A percentile compares a stretch with the other conserved stretches of the same genome.
Evolutionary conservation across 1,140 invertebrate species (phyloP).

Genomic region (Oryzaephilus surinamensis): DNA sequence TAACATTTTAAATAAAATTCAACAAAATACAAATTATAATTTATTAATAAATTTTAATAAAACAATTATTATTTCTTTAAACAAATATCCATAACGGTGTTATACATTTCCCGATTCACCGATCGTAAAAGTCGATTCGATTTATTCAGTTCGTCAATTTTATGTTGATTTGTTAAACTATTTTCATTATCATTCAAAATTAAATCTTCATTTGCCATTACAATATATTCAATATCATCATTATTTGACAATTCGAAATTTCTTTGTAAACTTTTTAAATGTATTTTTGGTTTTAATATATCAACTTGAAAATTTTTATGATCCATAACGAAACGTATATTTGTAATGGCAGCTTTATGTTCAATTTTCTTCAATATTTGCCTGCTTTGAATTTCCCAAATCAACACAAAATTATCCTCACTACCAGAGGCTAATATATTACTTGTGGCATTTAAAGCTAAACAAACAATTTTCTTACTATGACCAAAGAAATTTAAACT

Average conservation of each 20-base stretch:
- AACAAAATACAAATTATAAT: too few relatives aligned
- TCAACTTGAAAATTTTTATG: conserved; percentile 23
- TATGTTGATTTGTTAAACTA: too few relatives aligned
- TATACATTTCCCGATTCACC: too few relatives aligned
- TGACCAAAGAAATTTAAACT: conserved; percentile 48
- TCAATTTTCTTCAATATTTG: conserved; percentile 58
- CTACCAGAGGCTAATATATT: conserved; percentile 61
- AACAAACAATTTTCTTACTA: conserved; percentile 51
- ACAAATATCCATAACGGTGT: too few relatives aligned
- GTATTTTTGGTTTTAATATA: conserved; percentile 19
- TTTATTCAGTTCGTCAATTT: too few relatives aligned
- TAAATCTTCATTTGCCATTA: conserved; percentile 21
- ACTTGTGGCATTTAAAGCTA: conserved; percentile 61
- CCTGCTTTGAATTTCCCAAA: conserved; percentile 69
- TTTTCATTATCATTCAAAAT: too few relatives aligned
- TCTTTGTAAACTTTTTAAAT: conserved; percentile 23
- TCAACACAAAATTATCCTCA: conserved; percentile 56
- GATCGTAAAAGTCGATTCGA: too few relatives aligned
- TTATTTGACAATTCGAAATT: conserved; percentile 16
- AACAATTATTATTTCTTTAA: too few relatives aligned
- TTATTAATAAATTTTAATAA: too few relatives aligned
- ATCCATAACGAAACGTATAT: conserved; percentile 37
- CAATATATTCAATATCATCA: conserved; percentile 13
- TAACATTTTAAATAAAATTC: too few relatives aligned
- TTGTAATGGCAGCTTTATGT: conserved; percentile 62